Percentiles rank a stretch among this genome's conserved stretches.
Conservation (phyloP, 2,797 vertebrate species). For the Diplodus puntazzo region DNA sequence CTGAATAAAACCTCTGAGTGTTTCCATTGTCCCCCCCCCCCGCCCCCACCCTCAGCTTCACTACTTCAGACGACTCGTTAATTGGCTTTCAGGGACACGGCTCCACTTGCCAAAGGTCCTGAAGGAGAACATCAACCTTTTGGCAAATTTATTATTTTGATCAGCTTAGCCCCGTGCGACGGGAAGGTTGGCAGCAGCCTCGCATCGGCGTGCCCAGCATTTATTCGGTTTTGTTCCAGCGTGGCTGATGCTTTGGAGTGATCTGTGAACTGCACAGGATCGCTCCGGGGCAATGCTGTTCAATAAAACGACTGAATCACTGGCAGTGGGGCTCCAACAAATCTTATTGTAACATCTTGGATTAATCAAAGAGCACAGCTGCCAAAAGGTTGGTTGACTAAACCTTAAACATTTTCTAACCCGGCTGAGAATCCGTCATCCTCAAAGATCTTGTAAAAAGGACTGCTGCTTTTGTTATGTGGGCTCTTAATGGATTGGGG, state of each 20-base stretch:
- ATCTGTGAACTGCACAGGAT: conserved; percentile 33
- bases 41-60: background rate
- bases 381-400: conserved; percentile 15
- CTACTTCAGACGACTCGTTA: conserved; percentile 31
- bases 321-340: conserved; percentile 22
- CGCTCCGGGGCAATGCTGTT: conserved; percentile 13
- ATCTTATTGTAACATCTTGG: conserved; percentile 16
- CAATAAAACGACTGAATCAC: conserved; percentile 28
- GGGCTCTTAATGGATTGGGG: conserved; percentile 7
- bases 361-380: conserved; percentile 19
- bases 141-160: conserved; percentile 51
- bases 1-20: background rate
- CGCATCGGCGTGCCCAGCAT: conserved; percentile 23
- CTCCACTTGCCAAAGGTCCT: conserved; percentile 35
- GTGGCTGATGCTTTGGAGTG: conserved; percentile 23
- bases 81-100: conserved; percentile 42
- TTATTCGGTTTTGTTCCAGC: conserved; percentile 41
- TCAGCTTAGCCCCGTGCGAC: conserved; percentile 32
- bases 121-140: conserved; percentile 47
- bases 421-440: background rate
- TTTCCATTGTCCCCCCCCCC: conserved; percentile 4
- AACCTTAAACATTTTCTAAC: background rate
- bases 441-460: background rate
- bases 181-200: conserved; percentile 40
- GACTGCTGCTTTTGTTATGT: background rate